phyloP scores from a whole-genome alignment of 2,797 vertebrate genomes.

The Phrynocephalus forsythii region DNA sequence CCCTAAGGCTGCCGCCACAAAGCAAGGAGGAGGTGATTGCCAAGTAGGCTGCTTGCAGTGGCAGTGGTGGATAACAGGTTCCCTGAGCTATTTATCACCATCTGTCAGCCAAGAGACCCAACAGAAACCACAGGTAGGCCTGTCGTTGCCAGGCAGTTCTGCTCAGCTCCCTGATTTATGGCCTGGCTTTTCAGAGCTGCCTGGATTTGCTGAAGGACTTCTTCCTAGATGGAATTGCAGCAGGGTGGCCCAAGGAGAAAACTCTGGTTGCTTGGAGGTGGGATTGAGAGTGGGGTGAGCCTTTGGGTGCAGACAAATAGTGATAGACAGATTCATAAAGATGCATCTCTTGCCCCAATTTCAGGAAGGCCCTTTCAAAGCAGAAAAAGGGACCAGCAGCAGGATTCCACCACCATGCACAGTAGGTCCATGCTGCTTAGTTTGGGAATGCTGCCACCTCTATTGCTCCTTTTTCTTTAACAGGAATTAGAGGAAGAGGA shows the following conservation, averaged over 20 bases:
- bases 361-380: not conserved
- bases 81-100: slow-evolving; percentile 46
- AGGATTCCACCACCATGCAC: too few relatives aligned
- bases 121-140: slow-evolving; percentile 20
- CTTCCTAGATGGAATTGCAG: slow-evolving; percentile 1
- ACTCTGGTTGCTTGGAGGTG: not conserved
- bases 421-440: not conserved
- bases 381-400: not conserved
- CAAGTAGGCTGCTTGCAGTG: slow-evolving; percentile 7
- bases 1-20: not conserved
- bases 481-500: not conserved
- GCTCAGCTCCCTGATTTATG: slow-evolving; percentile 44
- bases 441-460: not conserved
- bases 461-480: not conserved
- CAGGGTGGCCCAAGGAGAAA: not conserved
- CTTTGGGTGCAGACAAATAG: not conserved
- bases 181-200: slow-evolving; percentile 18
- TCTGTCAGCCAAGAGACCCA: slow-evolving; percentile 36
- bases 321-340: too few relatives aligned
- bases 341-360: not conserved
- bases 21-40: slow-evolving; percentile 12
- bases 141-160: slow-evolving; percentile 16
- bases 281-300: too few relatives aligned
- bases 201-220: slow-evolving; percentile 27
- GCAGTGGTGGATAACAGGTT: slow-evolving; percentile 1